Conservation (phyloP, 2,888 invertebrate species). For the Coleophora flavipennella region DNA sequence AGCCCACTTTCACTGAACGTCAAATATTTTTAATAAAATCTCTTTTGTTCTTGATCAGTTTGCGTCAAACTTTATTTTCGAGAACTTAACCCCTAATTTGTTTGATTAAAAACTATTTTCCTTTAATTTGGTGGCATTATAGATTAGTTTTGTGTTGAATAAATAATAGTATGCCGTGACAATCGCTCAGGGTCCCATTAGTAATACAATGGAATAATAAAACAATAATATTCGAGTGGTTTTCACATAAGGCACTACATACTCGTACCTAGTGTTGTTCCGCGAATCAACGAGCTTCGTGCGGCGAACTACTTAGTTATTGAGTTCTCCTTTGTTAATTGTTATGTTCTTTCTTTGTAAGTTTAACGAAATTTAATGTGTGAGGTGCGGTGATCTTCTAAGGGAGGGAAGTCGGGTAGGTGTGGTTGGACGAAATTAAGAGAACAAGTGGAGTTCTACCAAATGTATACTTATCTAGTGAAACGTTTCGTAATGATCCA, state of each 20-base stretch:
- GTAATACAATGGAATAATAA: conserved; percentile 16
- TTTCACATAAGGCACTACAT: conserved; percentile 11
- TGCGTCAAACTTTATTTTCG: background rate
- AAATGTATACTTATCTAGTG: too few species aligned
- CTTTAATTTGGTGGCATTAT: too few species aligned
- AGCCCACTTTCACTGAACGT: conserved; percentile 5
- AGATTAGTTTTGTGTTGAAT: background rate
- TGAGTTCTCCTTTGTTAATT: background rate
- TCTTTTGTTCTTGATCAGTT: conserved; percentile 6
- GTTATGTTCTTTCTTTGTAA: background rate
- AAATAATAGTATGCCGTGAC: background rate
- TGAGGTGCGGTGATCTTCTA: too few species aligned
- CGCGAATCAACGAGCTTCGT: conserved; percentile 23
- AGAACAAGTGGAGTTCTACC: too few species aligned
- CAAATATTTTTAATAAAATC: conserved; percentile 16
- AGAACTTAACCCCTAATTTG: background rate
- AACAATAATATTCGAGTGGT: conserved; percentile 20
- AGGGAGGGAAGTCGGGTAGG: too few species aligned
- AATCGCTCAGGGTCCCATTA: conserved; percentile 2
- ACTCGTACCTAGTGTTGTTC: conserved; percentile 13
- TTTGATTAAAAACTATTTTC: background rate
- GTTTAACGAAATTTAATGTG: too few species aligned
- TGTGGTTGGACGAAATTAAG: too few species aligned
- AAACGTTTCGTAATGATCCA: too few species aligned
- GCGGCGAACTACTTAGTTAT: conserved; percentile 17